These are phyloP conservation scores for Rhinogobio ventralis DNA, from an alignment of 2,797 vertebrate species.

Conservation along the genomic window DNA sequence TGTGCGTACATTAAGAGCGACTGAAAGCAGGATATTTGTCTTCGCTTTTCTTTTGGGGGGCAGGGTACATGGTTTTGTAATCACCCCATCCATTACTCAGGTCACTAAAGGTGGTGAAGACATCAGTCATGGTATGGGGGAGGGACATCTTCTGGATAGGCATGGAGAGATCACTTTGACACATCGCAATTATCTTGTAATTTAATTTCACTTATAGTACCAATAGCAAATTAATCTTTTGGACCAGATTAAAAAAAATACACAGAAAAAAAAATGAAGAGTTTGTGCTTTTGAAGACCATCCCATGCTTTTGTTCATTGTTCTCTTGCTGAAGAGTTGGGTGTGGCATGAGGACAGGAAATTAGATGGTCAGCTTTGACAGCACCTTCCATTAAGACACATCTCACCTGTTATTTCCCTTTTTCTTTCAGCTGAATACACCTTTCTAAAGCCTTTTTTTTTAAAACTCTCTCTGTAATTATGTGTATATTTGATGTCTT, in stretches of 20 bases:
- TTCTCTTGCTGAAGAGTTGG: neutral
- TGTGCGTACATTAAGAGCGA: constrained; percentile 26
- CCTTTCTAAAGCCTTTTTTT: constrained; percentile 10
- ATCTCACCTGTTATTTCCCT: constrained; percentile 30
- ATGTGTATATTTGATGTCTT: neutral
- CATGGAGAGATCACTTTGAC: constrained; percentile 3
- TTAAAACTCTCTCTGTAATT: neutral
- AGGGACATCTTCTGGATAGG: neutral
- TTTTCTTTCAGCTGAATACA: constrained; percentile 22
- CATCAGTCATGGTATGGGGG: constrained; percentile 54
- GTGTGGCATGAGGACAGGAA: neutral
- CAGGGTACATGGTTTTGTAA: constrained; percentile 43
- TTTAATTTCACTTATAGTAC: constrained; percentile 19
- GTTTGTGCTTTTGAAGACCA: neutral
- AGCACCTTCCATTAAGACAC: constrained; percentile 13
- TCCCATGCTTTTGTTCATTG: neutral
- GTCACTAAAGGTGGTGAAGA: constrained; percentile 49
- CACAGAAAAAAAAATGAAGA: neutral
- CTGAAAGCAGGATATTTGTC: constrained; percentile 43
- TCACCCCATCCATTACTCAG: constrained; percentile 59
- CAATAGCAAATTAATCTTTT: constrained; percentile 9
- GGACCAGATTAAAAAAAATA: neutral
- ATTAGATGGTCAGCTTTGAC: constrained; percentile 9
- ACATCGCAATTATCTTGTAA: constrained; percentile 10
- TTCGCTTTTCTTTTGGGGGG: constrained; percentile 7